Conservation (phyloP, 2,888 invertebrate genomes). For the Liposcelis brunnea region DNA sequence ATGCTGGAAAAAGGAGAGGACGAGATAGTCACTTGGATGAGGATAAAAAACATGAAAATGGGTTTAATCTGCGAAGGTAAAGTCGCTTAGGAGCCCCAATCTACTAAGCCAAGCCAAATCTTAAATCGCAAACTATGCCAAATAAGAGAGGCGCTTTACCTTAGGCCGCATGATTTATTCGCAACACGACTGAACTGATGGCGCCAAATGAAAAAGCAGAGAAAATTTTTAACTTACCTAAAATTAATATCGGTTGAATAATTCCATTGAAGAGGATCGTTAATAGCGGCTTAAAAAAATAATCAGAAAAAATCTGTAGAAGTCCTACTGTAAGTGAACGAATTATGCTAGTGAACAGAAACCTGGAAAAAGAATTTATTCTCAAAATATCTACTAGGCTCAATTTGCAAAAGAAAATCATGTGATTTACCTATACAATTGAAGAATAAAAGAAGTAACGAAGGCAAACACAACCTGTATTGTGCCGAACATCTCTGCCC, state of each 20-base stretch:
- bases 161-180: too few relatives aligned
- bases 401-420: conserved; percentile 9
- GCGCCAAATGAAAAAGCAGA: too few relatives aligned
- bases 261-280: conserved; percentile 44
- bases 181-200: too few relatives aligned
- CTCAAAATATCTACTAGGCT: too few relatives aligned
- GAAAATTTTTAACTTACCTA: too few relatives aligned
- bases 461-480: conserved; percentile 42
- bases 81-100: too few relatives aligned
- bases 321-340: conserved; percentile 41
- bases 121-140: too few relatives aligned
- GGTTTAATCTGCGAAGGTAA: too few relatives aligned
- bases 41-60: too few relatives aligned
- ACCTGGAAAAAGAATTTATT: conserved; percentile 27
- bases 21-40: too few relatives aligned
- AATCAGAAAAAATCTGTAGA: conserved; percentile 45
- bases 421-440: conserved; percentile 31
- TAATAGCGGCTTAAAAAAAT: conserved; percentile 45
- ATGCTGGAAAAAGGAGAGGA: conserved; percentile 21
- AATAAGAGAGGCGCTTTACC: too few relatives aligned
- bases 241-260: conserved; percentile 48
- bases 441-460: conserved; percentile 40
- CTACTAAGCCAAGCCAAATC: too few relatives aligned
- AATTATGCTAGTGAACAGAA: conserved; percentile 36
- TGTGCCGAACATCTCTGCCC: conserved; percentile 48